These are phyloP conservation scores for Dioctria linearis DNA, from an alignment of 2,888 invertebrate genomes.

Conservation along the genomic window DNA sequence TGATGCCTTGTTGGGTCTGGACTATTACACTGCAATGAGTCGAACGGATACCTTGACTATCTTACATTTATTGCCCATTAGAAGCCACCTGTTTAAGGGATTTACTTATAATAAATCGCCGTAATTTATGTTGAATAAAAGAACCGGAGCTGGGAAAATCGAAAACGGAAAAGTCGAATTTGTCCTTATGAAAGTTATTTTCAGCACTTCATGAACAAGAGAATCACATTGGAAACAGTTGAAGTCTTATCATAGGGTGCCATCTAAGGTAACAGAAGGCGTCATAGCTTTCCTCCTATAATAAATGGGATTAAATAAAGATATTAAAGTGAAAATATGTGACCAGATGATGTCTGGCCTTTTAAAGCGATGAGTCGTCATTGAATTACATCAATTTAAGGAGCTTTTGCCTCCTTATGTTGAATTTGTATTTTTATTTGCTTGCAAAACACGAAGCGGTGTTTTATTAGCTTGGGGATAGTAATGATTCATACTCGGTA, in stretches of 20 bases:
- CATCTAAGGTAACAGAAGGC: conserved; percentile 31
- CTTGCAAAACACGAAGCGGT: too few species aligned
- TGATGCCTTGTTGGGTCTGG: too few species aligned
- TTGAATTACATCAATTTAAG: not conserved
- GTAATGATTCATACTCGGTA: too few species aligned
- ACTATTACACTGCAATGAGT: too few species aligned
- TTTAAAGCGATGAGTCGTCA: conserved; percentile 18
- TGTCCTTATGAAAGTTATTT: conserved; percentile 5
- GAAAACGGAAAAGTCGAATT: not conserved
- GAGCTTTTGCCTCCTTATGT: not conserved
- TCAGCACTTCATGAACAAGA: conserved; percentile 1
- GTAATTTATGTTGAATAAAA: too few species aligned
- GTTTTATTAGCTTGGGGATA: too few species aligned
- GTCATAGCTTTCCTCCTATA: conserved; percentile 29
- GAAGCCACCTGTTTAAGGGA: too few species aligned
- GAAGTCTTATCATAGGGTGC: conserved; percentile 27
- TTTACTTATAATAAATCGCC: too few species aligned
- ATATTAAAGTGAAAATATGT: conserved; percentile 41
- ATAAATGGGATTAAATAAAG: conserved; percentile 42
- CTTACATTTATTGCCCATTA: too few species aligned
- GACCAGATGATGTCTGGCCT: conserved; percentile 25
- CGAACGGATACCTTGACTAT: too few species aligned
- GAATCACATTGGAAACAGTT: conserved; percentile 37
- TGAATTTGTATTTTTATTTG: too few species aligned
- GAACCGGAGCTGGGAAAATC: too few species aligned